Conservation (phyloP, 1,140 invertebrate species). For the Cecropterus lyciades region DNA sequence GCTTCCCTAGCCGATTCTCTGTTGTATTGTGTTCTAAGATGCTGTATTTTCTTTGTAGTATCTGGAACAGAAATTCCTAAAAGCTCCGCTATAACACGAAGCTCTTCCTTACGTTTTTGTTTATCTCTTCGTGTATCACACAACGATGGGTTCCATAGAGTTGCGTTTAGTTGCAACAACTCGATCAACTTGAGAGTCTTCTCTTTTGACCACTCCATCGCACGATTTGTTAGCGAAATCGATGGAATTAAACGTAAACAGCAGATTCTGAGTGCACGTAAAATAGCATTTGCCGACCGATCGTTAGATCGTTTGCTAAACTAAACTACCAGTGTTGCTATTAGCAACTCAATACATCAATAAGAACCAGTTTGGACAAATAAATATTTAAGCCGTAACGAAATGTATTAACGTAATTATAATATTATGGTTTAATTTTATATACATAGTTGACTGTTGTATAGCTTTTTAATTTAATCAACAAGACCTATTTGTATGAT, state of each 20-base stretch:
- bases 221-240: slow-evolving; percentile 44
- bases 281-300: slow-evolving; percentile 14
- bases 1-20: slow-evolving; percentile 69
- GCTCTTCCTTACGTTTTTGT: slow-evolving; percentile 75
- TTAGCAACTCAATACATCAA: not conserved
- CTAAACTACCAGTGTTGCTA: slow-evolving; percentile 25
- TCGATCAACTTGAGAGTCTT: slow-evolving; percentile 76
- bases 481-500: no score
- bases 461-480: no score
- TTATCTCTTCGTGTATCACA: slow-evolving; percentile 73
- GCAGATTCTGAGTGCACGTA: slow-evolving; percentile 45
- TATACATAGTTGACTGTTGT: no score
- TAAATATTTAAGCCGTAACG: no score
- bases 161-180: slow-evolving; percentile 70
- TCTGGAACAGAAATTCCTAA: slow-evolving; percentile 69
- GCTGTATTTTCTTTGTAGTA: slow-evolving; percentile 77
- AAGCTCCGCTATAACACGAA: slow-evolving; percentile 65
- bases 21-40: slow-evolving; percentile 77
- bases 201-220: slow-evolving; percentile 78
- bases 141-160: slow-evolving; percentile 71
- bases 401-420: no score
- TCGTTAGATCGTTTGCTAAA: slow-evolving; percentile 59
- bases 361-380: no score
- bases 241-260: slow-evolving; percentile 52
- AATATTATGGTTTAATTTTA: no score